Evolutionary conservation across 2,888 invertebrate genomes (phyloP).

Genomic region (Idaea straminata): DNA sequence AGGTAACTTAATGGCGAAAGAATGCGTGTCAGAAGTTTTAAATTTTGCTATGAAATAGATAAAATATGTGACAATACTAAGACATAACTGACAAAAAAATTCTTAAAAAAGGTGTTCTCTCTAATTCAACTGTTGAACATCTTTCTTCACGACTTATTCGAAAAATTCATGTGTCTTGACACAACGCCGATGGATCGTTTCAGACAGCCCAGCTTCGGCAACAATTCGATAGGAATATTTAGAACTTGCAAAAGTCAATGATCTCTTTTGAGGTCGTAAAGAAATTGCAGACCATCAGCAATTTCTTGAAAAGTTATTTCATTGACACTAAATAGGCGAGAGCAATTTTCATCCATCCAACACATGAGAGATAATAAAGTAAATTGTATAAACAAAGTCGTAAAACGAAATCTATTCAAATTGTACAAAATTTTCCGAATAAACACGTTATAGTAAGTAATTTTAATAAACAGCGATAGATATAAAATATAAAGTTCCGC

Average conservation of each 20-base stretch:
- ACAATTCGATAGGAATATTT: slow-evolving; percentile 27
- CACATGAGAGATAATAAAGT: background rate
- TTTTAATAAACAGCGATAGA: background rate
- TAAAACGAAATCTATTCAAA: slow-evolving; percentile 1
- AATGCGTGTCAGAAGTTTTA: no score
- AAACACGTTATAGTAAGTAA: background rate
- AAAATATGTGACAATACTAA: no score
- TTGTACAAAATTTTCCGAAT: background rate
- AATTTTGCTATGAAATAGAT: no score
- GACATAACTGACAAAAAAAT: no score
- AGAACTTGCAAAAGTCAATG: slow-evolving; percentile 40
- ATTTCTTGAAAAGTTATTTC: background rate
- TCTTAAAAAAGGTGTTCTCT: no score
- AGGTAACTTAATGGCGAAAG: no score
- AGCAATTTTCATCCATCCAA: background rate
- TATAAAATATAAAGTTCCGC: background rate
- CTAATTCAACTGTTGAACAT: background rate
- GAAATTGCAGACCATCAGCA: background rate
- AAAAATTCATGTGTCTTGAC: slow-evolving; percentile 40
- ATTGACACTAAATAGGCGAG: background rate
- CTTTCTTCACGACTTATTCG: slow-evolving; percentile 32
- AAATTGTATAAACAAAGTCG: background rate
- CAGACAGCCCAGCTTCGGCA: slow-evolving; percentile 23
- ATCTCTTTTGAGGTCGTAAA: slow-evolving; percentile 30
- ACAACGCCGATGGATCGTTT: slow-evolving; percentile 29